Conservation (phyloP, 1,140 invertebrate genomes). For the Anagrus nilaparvatae region DNA sequence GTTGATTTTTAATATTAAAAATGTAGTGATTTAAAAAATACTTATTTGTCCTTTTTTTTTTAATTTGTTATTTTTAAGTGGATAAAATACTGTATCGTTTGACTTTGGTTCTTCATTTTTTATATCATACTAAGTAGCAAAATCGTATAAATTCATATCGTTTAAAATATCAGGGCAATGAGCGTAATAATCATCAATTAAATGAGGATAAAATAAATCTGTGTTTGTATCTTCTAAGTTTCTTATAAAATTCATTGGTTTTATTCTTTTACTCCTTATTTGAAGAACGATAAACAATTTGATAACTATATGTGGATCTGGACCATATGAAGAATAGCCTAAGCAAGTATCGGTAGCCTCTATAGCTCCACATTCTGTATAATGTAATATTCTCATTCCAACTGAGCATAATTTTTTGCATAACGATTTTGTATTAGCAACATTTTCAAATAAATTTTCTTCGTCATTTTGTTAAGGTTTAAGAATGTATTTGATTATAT, state of each 20-base stretch:
- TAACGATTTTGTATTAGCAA: no score
- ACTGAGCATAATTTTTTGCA: no score
- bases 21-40: constrained; percentile 20
- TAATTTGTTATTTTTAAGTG: constrained; percentile 1
- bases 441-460: constrained; percentile 4
- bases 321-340: constrained; percentile 4
- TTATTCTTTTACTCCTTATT: constrained; percentile 17
- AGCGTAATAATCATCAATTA: constrained; percentile 23
- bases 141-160: constrained; percentile 4
- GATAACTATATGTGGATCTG: constrained; percentile 17
- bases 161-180: constrained; percentile 15
- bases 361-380: constrained; percentile 7
- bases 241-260: constrained; percentile 18
- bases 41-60: constrained; percentile 15
- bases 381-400: no score
- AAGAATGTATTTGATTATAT: constrained; percentile 18
- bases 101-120: constrained; percentile 3
- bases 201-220: constrained; percentile 20
- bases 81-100: constrained; percentile 5
- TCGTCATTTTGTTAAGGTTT: constrained; percentile 13
- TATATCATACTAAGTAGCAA: constrained; percentile 1
- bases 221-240: constrained; percentile 17
- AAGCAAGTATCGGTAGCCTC: constrained; percentile 3
- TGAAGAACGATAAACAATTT: constrained; percentile 19
- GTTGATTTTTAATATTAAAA: constrained; percentile 16